Percentiles rank a stretch among this genome's conserved stretches.
phyloP scores from a whole-genome alignment of 2,113 vertebrate species.

The Cyanistes caeruleus region DNA sequence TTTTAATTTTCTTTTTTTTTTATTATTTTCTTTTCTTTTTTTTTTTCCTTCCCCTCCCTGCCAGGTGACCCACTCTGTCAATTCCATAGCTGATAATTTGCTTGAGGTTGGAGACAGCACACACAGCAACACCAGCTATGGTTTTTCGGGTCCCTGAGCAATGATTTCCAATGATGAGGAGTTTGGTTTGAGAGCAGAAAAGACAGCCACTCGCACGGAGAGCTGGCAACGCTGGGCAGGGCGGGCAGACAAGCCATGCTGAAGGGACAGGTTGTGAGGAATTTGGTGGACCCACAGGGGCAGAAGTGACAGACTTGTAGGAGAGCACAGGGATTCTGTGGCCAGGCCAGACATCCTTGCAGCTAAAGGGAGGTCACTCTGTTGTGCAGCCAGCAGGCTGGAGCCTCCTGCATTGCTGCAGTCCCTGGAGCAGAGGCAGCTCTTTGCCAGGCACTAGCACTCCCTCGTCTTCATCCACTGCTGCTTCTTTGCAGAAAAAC shows the following conservation, averaged over 20 bases:
- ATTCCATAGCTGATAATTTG: not conserved
- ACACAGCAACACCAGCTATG: not conserved
- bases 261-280: not conserved
- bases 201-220: accelerated
- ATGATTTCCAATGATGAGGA: not conserved
- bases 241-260: not conserved
- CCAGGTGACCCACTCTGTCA: not conserved
- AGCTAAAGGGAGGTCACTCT: not conserved
- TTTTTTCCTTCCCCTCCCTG: accelerated
- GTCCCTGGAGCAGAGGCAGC: not conserved
- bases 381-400: accelerated
- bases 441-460: not conserved
- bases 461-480: not conserved
- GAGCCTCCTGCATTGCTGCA: accelerated
- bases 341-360: not conserved
- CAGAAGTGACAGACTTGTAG: not conserved
- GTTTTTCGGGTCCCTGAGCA: accelerated
- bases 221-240: accelerated
- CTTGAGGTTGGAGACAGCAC: not conserved
- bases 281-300: not conserved
- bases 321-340: not conserved
- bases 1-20: accelerated
- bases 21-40: accelerated
- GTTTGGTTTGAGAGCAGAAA: not conserved
- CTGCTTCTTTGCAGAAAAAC: not conserved